Evolutionary conservation across 1,140 invertebrate species (phyloP), one percentile per base, ranked within the genome.

Genomic region (Orius laevigatus): DNA sequence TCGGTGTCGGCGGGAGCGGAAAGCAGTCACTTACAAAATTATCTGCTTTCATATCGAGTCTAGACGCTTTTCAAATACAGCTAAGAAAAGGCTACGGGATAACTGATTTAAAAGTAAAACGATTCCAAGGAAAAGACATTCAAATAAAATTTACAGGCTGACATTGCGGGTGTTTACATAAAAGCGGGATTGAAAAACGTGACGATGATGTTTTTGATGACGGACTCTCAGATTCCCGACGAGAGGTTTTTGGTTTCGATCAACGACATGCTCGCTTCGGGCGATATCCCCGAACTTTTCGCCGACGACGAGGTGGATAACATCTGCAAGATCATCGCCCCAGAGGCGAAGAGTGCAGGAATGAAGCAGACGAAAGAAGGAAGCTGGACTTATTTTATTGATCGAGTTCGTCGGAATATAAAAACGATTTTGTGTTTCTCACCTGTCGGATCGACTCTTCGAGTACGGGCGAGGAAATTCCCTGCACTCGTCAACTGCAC

Each of bases 361-460:
- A 67, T 90, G 46, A 66, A 78, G 48, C 91, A 95, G 63, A 84
- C 84, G 0, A 73, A 79, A 54, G 91, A 96, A 61, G 94, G 91
- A 59, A 94, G 90, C 60, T 97, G 91, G 91, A 82, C 79, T 60
- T 91, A 88, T 66, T 96, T 93, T 60, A 92, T 97, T 54, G 84
- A 92, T 56, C 76, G 84, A 60, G 88, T 94, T 9, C 71, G 87
- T 45, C 69, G 66, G 39, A 65, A 75, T 57, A 58, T 86, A 3
- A 86, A 84, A 62, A 70, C 84, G n/a, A 77, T 93, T n/a, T 65
- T 95, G 1, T 93, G 88, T 60, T 94, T 93, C 64, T 93, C 88
- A 1, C 90, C 90, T 0, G 88, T 92, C 50, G 89, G 90, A 1
- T 74, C 76, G 1, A 92, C 84, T 0, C 66, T 94, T 3, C 67